Conservation (phyloP, 2,113 vertebrate genomes). For the Rostratula benghalensis region DNA sequence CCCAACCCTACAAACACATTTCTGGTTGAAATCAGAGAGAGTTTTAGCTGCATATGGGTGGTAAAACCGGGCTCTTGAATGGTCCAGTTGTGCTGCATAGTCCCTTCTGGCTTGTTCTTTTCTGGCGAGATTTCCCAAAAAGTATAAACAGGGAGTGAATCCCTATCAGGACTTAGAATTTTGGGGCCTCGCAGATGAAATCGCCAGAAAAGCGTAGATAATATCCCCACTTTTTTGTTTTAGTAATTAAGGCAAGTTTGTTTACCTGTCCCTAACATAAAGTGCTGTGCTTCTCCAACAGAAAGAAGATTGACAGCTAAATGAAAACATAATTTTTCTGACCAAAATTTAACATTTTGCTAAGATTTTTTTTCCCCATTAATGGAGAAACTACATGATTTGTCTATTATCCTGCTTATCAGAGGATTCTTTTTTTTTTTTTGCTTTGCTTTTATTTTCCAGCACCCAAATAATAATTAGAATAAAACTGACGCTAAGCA, state of each 20-base stretch:
- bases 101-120: conserved; percentile 32
- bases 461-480: conserved; percentile 47
- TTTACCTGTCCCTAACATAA: conserved; percentile 27
- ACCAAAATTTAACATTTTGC: conserved; percentile 16
- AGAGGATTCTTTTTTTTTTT: conserved; percentile 19
- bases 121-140: conserved; percentile 18
- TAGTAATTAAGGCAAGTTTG: conserved; percentile 72
- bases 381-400: conserved; percentile 30
- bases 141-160: not conserved
- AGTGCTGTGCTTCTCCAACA: conserved; percentile 27
- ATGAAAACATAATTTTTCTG: conserved; percentile 32
- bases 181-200: not conserved
- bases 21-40: conserved; percentile 7
- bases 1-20: not conserved
- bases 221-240: not conserved
- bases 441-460: conserved; percentile 49
- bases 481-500: conserved; percentile 29
- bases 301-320: conserved; percentile 1
- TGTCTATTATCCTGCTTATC: conserved; percentile 11
- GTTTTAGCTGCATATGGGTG: conserved; percentile 21
- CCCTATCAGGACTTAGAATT: not conserved
- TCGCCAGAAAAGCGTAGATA: not conserved
- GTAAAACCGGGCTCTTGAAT: conserved; percentile 19
- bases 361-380: not conserved
- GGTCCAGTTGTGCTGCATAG: conserved; percentile 50